Conservation (phyloP, 2,888 invertebrate species). For the Pseudanteris insignis region DNA sequence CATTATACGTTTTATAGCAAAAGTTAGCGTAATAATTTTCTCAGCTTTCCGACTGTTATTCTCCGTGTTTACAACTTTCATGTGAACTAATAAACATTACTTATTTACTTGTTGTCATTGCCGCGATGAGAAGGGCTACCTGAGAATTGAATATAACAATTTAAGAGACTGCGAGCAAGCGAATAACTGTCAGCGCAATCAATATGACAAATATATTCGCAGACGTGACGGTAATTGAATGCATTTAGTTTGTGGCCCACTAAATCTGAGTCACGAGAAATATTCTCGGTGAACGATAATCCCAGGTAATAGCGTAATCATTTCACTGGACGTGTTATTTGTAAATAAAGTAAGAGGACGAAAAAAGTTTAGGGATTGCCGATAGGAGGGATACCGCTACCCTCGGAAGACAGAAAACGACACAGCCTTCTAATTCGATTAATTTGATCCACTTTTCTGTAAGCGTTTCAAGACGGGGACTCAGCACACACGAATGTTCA, state of each 20-base stretch:
- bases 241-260: too few species aligned
- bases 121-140: too few species aligned
- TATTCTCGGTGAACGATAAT: conserved; percentile 2
- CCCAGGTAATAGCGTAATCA: conserved; percentile 23
- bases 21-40: too few species aligned
- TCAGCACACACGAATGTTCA: too few species aligned
- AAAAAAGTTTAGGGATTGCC: conserved; percentile 26
- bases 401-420: conserved; percentile 23
- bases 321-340: conserved; percentile 22
- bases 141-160: not conserved
- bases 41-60: too few species aligned
- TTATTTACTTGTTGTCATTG: too few species aligned
- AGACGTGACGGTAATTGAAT: too few species aligned
- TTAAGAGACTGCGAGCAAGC: not conserved
- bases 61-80: too few species aligned
- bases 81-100: too few species aligned
- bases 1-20: too few species aligned
- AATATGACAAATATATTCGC: not conserved
- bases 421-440: conserved; percentile 29
- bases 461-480: conserved; percentile 25
- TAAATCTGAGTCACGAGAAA: too few species aligned
- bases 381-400: conserved; percentile 29
- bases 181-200: not conserved
- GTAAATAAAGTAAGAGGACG: conserved; percentile 16
- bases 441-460: conserved; percentile 37